phyloP scores from a whole-genome alignment of 2,113 vertebrate species.

The Daboia siamensis region DNA sequence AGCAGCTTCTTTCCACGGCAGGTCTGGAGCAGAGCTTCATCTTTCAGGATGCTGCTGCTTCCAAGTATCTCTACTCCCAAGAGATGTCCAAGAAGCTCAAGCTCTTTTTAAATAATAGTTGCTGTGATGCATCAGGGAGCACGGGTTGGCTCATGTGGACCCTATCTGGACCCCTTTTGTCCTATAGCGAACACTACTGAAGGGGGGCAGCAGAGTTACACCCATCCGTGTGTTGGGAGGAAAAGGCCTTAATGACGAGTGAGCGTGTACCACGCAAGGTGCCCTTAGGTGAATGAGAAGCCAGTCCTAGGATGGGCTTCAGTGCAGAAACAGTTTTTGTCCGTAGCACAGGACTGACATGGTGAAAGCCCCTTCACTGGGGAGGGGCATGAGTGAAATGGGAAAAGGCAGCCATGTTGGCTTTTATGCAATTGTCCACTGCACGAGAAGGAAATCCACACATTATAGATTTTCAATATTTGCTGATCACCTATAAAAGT shows the following conservation, averaged over 20 bases:
- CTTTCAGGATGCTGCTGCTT: neutral
- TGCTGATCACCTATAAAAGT: neutral
- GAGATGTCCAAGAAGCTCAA: neutral
- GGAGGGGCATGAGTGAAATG: neutral
- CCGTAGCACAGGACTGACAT: too few species aligned
- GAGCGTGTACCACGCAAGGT: neutral
- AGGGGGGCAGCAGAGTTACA: neutral
- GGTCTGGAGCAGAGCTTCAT: neutral
- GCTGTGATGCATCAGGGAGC: neutral
- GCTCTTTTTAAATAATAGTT: neutral
- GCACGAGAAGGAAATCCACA: neutral
- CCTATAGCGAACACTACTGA: neutral
- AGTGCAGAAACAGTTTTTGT: neutral
- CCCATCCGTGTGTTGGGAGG: neutral
- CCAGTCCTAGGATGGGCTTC: neutral
- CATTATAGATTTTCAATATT: neutral
- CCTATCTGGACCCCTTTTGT: neutral
- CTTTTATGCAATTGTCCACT: neutral
- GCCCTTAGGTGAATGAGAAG: neutral
- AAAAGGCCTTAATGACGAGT: neutral
- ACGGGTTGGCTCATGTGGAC: neutral
- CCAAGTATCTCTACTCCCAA: neutral
- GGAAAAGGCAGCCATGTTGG: neutral
- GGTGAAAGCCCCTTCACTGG: too few species aligned
- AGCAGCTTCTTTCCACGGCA: neutral